Conservation (phyloP, 2,888 invertebrate species). For the Caprella mutica region DNA sequence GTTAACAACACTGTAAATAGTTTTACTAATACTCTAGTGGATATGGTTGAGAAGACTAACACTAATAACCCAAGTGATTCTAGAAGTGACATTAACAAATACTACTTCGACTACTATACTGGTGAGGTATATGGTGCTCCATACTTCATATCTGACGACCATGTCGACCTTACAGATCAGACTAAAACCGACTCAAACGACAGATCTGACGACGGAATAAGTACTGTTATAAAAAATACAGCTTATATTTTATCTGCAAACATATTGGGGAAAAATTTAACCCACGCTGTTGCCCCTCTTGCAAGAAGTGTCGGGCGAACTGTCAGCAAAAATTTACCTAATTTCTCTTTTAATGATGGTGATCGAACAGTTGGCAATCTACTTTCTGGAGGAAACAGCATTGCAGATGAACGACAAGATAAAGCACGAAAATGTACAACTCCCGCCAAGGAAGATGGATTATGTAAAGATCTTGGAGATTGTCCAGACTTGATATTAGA, state of each 20-base stretch:
- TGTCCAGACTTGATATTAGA: constrained; percentile 74
- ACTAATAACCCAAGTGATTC: background rate
- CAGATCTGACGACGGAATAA: constrained; percentile 17
- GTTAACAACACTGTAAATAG: constrained; percentile 13
- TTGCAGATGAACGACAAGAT: constrained; percentile 37
- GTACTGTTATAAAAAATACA: constrained; percentile 42
- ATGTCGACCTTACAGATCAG: background rate
- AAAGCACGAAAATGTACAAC: constrained; percentile 56
- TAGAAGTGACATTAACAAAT: background rate
- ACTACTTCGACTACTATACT: background rate
- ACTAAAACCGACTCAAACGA: background rate
- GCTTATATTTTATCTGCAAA: constrained; percentile 69
- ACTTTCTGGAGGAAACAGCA: constrained; percentile 22
- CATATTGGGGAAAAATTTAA: constrained; percentile 63
- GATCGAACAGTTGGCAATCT: constrained; percentile 37
- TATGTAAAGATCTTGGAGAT: constrained; percentile 75
- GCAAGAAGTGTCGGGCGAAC: constrained; percentile 41
- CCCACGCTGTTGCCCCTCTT: constrained; percentile 65
- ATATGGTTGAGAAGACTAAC: constrained; percentile 5
- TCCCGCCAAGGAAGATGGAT: constrained; percentile 64
- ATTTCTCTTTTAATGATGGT: constrained; percentile 37
- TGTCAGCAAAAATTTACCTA: constrained; percentile 37
- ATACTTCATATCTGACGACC: background rate
- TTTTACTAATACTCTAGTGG: constrained; percentile 8
- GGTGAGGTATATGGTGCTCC: background rate